Evolutionary conservation across 2,888 invertebrate genomes (phyloP).

Genomic region (Zygogramma bicolorata): DNA sequence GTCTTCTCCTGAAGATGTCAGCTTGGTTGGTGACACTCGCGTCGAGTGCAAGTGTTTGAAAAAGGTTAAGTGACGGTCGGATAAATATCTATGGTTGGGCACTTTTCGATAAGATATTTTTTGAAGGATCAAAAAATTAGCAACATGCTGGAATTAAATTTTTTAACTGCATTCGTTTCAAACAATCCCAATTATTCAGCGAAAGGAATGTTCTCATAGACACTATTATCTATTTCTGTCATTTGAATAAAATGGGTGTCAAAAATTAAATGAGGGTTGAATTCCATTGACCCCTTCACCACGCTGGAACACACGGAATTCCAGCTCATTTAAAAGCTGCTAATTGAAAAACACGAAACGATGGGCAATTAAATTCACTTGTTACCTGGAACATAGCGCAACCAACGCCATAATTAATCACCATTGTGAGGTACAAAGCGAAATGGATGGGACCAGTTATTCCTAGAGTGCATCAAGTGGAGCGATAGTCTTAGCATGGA

Average conservation of each 20-base stretch:
- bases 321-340: not conserved
- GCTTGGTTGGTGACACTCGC: too few species aligned
- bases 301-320: not conserved
- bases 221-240: not conserved
- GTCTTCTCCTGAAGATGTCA: too few species aligned
- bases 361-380: slow-evolving; percentile 24
- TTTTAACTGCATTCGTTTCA: not conserved
- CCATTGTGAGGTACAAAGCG: slow-evolving; percentile 23
- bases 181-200: not conserved
- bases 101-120: too few species aligned
- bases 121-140: too few species aligned
- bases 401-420: slow-evolving; percentile 30
- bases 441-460: slow-evolving; percentile 30
- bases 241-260: not conserved
- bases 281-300: not conserved
- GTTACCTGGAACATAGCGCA: slow-evolving; percentile 25
- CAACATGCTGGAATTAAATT: not conserved
- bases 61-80: too few species aligned
- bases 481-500: slow-evolving; percentile 22
- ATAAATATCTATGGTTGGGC: too few species aligned
- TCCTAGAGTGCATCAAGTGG: slow-evolving; percentile 25
- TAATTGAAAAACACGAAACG: not conserved
- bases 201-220: not conserved
- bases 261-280: not conserved
- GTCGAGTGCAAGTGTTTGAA: too few species aligned